Base-by-base conservation (phyloP, 2,113 vertebrate genomes). In the Corydoras maculifer region DNA sequence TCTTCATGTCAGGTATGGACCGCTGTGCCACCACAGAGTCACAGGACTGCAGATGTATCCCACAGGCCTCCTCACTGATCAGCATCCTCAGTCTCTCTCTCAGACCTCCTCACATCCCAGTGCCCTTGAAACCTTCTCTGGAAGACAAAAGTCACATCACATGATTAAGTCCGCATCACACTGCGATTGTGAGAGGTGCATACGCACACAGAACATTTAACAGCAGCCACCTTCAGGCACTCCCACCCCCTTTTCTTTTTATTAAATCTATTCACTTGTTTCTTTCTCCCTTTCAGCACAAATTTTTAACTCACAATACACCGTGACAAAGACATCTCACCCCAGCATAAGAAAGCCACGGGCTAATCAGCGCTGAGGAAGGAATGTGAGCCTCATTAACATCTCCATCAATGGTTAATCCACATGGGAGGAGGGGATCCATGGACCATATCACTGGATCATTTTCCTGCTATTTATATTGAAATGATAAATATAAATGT, bases 301-400 rank as follows among this genome's bases (percentile, higher is more conserved):
- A 84, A 86, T 88, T 91, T 87, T 88, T 88, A 91, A 87, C 89
- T 91, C 87, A 88, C 72, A 83, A 86, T 85, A 89, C 81, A 82
- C 83, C 82, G 84, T 87, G 76, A 96, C 94, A 96, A 97, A 95
- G 91, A 84, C 84, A 82, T 87, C 91, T 89, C 91, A 90, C 90
- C 89, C 93, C 87, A 81, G 78, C 87, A 79, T 81, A 85, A 62
- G 83, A 92, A 89, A 87, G 87, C 85, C 91, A 88, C 91, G 75
- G 58, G 86, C 83, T 85, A 85, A 81, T 87, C 81, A 81, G 84
- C 75, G 79, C 83, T 84, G 90, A 84, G 80, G 18, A 84, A 87
- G 85, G 88, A 85, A 88, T 87, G 86, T 71, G 78, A 70, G 75
- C 78, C 91, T 93, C 91, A 94, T 94, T 95, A 92, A 86, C 91